Base-by-base conservation (phyloP, 2,113 vertebrate species). In the Poeciliopsis prolifica region DNA sequence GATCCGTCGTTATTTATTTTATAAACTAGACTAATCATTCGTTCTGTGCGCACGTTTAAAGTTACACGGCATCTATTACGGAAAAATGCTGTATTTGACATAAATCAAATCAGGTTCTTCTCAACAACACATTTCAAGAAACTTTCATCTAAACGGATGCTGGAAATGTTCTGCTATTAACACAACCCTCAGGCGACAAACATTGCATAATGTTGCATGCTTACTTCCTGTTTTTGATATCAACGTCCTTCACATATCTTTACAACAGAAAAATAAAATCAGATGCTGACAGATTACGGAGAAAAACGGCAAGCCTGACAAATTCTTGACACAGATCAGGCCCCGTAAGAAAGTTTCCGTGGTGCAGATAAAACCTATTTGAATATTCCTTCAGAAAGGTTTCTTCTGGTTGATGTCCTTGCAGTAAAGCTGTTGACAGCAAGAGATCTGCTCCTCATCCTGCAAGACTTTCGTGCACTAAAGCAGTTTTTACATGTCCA, bases 1-100 rank as follows among this genome's bases (percentile, higher is more conserved):
- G 61, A 82, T 83, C 54, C 35, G 75, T 61, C 71, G 69, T 74
- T 2, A 72, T 61, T 72, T 58, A 74, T 78, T 75, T 70, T 10
- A 72, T 69, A 80, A 74, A 35, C 71, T 29, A 60, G 11, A 61
- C 51, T 58, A 31, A 54, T 26, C 61, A 10, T 63, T 58, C 65
- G 26, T 8, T 62, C 51, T 80, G 29, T 62, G 71, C 78, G 72
- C 71, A 81, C 77, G 81, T 54, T 72, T 24, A n/a, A 67, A 13
- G 22, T 76, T 63, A 68, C 65, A 51, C 48, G 5, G 60, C 54
- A n/a, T 35, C 63, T 74, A 64, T 74, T 54, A 22, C 13, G 44
- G 31, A 54, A 17, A 35, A 70, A 37, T 35, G 54, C 17, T 42
- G 15, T 8, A 35, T 74, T 80, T 63, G 42, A 44, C 42, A 44